phyloP scores from a whole-genome alignment of 2,113 vertebrate genomes.

The Penelope pileata region DNA sequence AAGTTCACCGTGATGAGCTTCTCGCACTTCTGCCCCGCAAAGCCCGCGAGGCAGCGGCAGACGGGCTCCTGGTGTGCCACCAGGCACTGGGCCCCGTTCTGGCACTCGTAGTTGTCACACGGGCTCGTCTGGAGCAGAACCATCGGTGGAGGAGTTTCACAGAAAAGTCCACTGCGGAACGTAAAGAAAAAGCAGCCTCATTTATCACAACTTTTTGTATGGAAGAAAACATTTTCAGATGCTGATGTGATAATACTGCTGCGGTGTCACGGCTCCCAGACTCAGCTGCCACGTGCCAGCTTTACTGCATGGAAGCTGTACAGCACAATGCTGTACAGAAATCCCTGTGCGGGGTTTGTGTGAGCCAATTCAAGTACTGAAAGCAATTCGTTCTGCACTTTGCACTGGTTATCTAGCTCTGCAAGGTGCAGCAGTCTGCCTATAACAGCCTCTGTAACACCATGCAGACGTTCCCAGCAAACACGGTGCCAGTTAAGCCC shows the following conservation, averaged over 20 bases:
- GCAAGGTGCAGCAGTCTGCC: neutral
- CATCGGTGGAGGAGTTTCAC: constrained; percentile 95
- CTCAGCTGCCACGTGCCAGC: neutral
- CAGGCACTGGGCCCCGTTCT: constrained; percentile 93
- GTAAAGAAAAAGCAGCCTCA: neutral
- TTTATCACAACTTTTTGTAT: neutral
- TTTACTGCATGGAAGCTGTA: neutral
- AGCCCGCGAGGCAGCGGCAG: constrained; percentile 92
- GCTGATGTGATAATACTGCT: neutral
- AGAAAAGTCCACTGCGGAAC: constrained; percentile 87
- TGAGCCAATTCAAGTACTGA: neutral
- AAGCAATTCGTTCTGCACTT: neutral
- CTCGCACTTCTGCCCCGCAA: constrained; percentile 91
- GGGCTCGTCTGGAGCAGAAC: constrained; percentile 97
- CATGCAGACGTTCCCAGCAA: neutral
- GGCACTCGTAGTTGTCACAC: constrained; percentile 94
- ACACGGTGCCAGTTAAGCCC: neutral
- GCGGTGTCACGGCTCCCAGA: fast-evolving
- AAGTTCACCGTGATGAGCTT: constrained; percentile 96
- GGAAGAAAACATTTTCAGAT: neutral
- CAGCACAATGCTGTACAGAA: neutral
- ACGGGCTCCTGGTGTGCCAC: constrained; percentile 88
- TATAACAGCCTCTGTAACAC: neutral
- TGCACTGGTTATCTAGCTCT: neutral
- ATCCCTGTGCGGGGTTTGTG: neutral